Conservation (phyloP, 2,113 vertebrate species). For the Syngnathus scovelli region DNA sequence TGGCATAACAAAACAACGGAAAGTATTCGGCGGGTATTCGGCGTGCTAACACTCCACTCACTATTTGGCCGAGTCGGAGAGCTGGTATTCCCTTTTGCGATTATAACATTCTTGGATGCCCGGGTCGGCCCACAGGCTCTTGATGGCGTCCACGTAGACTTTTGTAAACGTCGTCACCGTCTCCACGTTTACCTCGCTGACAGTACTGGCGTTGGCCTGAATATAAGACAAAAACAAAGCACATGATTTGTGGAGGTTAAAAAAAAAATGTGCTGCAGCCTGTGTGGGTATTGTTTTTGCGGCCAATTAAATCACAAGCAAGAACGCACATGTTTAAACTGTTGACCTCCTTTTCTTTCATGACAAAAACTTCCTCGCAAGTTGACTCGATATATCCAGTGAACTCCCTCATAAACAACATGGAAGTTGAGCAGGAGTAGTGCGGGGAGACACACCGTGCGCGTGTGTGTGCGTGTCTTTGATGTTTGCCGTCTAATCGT, state of each 20-base stretch:
- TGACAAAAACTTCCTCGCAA: background rate
- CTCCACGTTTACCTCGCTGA: conserved; percentile 74
- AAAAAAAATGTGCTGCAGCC: no score
- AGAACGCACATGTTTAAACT: background rate
- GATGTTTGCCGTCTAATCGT: conserved; percentile 1
- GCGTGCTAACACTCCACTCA: conserved; percentile 63
- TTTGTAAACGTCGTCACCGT: conserved; percentile 60
- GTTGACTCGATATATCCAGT: background rate
- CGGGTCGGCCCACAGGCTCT: conserved; percentile 79
- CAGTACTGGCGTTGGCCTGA: conserved; percentile 70
- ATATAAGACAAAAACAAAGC: background rate
- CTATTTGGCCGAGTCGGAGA: conserved; percentile 83
- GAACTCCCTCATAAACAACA: background rate
- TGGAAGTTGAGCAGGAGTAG: background rate
- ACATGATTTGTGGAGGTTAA: background rate
- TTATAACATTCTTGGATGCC: conserved; percentile 81
- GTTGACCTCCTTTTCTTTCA: conserved; percentile 1
- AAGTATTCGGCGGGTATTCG: conserved; percentile 60
- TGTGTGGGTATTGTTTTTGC: background rate
- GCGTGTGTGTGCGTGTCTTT: background rate
- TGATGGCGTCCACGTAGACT: conserved; percentile 75
- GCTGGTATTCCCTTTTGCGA: conserved; percentile 78
- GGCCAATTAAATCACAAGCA: background rate
- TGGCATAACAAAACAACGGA: conserved; percentile 25
- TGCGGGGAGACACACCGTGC: background rate